Percentiles rank a stretch among this genome's conserved stretches.
Conservation (phyloP, 2,888 invertebrate genomes). For the Tenodera sinensis region DNA sequence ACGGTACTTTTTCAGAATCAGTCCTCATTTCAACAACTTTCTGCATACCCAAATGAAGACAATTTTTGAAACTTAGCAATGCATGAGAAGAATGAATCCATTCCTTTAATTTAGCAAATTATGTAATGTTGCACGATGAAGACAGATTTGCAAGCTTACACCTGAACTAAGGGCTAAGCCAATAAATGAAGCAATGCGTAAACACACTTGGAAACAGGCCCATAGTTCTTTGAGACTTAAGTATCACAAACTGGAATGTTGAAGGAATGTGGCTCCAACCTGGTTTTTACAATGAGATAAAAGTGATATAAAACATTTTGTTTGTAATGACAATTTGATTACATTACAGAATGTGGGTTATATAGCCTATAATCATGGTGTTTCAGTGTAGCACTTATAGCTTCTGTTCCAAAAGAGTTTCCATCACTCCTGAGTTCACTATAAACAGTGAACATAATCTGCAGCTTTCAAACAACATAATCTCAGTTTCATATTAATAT, state of each 20-base stretch:
- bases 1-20: too few relatives aligned
- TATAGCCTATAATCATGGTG: conserved; percentile 21
- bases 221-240: conserved; percentile 17
- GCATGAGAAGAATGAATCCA: not conserved
- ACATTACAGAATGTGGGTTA: conserved; percentile 23
- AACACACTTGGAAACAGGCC: not conserved
- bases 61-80: not conserved
- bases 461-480: conserved; percentile 12
- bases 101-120: not conserved
- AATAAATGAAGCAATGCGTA: not conserved
- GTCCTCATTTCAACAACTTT: not conserved
- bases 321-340: conserved; percentile 16
- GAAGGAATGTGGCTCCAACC: conserved; percentile 14
- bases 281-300: conserved; percentile 13
- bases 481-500: conserved; percentile 21
- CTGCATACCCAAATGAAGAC: not conserved
- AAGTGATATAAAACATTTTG: conserved; percentile 27
- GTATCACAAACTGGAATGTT: conserved; percentile 35
- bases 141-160: not conserved
- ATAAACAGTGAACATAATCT: not conserved
- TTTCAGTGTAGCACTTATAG: conserved; percentile 12
- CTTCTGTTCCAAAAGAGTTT: not conserved
- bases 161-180: not conserved
- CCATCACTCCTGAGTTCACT: not conserved
- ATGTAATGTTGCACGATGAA: not conserved